Base-by-base conservation (phyloP, 2,888 invertebrate genomes). In the Choreutis nemorana region DNA sequence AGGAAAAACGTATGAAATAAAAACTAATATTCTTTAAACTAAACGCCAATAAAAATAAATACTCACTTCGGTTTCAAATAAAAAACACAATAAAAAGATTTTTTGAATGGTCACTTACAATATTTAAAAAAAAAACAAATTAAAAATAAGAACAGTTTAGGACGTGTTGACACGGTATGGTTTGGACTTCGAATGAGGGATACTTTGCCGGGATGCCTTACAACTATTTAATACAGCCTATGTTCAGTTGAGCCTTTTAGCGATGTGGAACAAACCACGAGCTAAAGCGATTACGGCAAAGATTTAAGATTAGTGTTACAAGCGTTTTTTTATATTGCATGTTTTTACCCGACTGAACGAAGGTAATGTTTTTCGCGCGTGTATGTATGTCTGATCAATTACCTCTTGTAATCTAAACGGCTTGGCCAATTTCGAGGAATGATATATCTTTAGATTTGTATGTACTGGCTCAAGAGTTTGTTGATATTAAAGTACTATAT, bases 151-250 rank as follows among this genome's bases (percentile, higher is more conserved):
- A 11, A 30, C 20, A 23, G 21, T 4, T 27, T 21, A 25, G 29
- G 37, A 66, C 67, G 67, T 64, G 55, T 45, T 40, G 37, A 20
- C 59, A 34, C 62, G 41, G 26, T 50, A 45, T 51, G 41, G 39
- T 46, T 45, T 43, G 45, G 59, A 57, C 55, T 58, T 55, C 51
- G 60, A 77, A 49, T 73, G 73, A 51, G 41, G 50, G 38, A 34
- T 32, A 35, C 29, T 30, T 35, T 35, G 38, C 39, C 39, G 34
- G 51, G 51, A 55, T 57, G 47, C 50, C 50, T 45, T 54, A 46
- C 45, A 46, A 48, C 47, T 47, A 42, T 42, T 40, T 37, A 48
- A 37, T 37, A 40, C 39, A 37, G 33, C 46, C 47, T 50, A 48
- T 48, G 48, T 51, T 36, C 42, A 45, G 49, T 42, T 37, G 40